Percentiles rank a stretch among this genome's conserved stretches.
These are phyloP conservation scores for Rhabdophis nuchalis DNA, from an alignment of 2,797 vertebrate genomes.

Conservation along the genomic window DNA sequence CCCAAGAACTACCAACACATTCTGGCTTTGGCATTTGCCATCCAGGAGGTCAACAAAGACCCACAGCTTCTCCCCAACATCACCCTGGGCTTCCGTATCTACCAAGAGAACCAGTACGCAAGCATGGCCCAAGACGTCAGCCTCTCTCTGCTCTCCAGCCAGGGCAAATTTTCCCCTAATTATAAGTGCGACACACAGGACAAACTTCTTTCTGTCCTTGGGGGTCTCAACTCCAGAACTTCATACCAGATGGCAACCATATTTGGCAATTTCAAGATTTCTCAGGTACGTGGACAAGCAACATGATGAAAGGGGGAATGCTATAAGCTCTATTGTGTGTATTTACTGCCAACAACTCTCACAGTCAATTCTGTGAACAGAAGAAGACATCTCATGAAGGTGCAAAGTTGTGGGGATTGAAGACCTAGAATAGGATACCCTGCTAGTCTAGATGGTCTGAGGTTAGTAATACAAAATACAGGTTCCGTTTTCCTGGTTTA, in stretches of 20 bases:
- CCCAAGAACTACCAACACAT: too few relatives aligned
- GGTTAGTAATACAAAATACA: too few relatives aligned
- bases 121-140: not conserved
- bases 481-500: too few relatives aligned
- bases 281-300: not conserved
- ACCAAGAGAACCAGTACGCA: not conserved
- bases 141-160: not conserved
- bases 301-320: too few relatives aligned
- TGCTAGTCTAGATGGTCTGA: too few relatives aligned
- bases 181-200: not conserved
- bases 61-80: too few relatives aligned
- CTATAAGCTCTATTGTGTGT: fast-evolving
- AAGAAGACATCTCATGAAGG: not conserved
- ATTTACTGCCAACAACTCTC: fast-evolving
- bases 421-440: too few relatives aligned
- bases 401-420: not conserved
- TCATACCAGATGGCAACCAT: not conserved
- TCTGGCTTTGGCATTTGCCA: too few relatives aligned
- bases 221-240: not conserved
- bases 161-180: not conserved
- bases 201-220: not conserved
- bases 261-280: not conserved
- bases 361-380: not conserved
- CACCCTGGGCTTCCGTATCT: too few relatives aligned
- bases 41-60: too few relatives aligned